Evolutionary conservation across 2,888 invertebrate species (phyloP), one percentile per base, ranked within the genome.

Genomic region (Diarsia mendica): DNA sequence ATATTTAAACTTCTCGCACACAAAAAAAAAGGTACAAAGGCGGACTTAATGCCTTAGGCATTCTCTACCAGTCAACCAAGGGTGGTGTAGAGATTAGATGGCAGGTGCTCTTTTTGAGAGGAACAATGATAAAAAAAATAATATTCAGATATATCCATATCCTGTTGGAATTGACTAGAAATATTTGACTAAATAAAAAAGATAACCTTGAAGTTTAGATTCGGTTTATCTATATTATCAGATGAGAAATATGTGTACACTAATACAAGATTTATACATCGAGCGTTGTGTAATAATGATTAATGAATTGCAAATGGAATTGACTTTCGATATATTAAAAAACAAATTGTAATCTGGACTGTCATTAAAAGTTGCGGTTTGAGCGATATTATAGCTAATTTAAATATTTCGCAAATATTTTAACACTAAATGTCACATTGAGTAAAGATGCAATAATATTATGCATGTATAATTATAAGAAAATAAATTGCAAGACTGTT

Each of bases 341-440:
- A 66, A 20, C 48, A 67, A 55, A 77, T 53, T 53, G 23, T 53
- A 66, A 63, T 72, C 66, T 49, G 71, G 63, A 64, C 15, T 39
- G 33, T 55, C 28, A 66, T 83, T 83, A 67, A 70, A 75, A 44
- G 58, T 84, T 85, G 65, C 77, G 61, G 64, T n/a, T 71, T 60
- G 33, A 70, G 64, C 51, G 28, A 71, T 58, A 68, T 70, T 33
- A 20, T 64, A 39, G 4, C 5, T 81, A 55, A 81, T 81, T 84
- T 76, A 23, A 58, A 74, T 74, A 44, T 81, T 84, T 75, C 48
- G 39, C 20, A 80, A 79, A 67, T 83, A 39, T 63, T 28, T 23
- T 49, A 46, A 28, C 63, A 33, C 44, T 20, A 68, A 72, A 72
- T 81, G 67, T 69, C 67, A 61, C 46, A 60, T 67, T 75, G 5